These are phyloP conservation scores for Euschistus heros DNA, from an alignment of 1,140 invertebrate genomes.

Conservation along the genomic window DNA sequence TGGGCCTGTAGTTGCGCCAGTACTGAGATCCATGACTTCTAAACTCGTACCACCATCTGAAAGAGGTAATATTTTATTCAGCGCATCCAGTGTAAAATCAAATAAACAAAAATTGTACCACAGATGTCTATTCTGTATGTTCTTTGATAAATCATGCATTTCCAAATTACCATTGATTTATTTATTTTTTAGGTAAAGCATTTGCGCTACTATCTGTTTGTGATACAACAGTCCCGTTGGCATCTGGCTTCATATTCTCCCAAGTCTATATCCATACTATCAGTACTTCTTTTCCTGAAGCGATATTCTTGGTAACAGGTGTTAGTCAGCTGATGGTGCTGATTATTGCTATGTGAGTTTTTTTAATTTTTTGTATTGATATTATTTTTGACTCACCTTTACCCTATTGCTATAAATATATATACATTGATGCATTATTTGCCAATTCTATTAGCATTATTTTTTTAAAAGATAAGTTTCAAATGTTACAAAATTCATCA, in stretches of 20 bases:
- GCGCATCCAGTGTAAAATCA: no score
- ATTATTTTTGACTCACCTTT: no score
- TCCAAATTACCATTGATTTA: no score
- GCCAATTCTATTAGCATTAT: no score
- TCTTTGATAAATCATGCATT: no score
- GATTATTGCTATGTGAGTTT: conserved; percentile 48
- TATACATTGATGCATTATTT: no score
- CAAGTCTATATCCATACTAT: conserved; percentile 58
- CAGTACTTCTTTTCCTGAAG: conserved; percentile 38
- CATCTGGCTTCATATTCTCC: conserved; percentile 55
- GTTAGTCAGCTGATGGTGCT: conserved; percentile 52
- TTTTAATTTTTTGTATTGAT: background rate
- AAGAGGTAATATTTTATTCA: conserved; percentile 42
- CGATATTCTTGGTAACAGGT: conserved; percentile 58
- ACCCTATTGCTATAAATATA: no score
- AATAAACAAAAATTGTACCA: no score
- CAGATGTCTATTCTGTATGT: no score
- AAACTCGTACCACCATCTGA: conserved; percentile 54
- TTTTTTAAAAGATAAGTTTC: no score
- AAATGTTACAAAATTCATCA: no score
- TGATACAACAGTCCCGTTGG: conserved; percentile 60
- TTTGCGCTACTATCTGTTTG: conserved; percentile 62
- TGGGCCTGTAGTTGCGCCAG: conserved; percentile 59
- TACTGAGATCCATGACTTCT: conserved; percentile 61
- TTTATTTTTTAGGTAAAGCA: conserved; percentile 50